phyloP scores from a whole-genome alignment of 2,113 vertebrate species.

The Peromyscus californicus region DNA sequence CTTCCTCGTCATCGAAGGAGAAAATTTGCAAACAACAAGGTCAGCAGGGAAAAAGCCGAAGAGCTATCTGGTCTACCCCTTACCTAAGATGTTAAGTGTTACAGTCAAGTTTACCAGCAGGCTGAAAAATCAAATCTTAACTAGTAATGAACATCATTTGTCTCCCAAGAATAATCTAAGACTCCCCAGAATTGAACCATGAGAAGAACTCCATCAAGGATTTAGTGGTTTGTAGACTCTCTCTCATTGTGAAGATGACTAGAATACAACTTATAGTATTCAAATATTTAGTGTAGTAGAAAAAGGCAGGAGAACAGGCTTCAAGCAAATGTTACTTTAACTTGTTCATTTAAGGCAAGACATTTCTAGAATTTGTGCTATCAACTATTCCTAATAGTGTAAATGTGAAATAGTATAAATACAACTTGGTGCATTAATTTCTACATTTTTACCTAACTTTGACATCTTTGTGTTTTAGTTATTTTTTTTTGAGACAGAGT shows the following conservation, averaged over 20 bases:
- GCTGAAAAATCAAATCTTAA: background rate
- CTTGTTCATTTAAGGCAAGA: constrained; percentile 19
- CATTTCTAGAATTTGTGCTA: background rate
- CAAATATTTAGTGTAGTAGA: constrained; percentile 42
- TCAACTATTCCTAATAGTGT: background rate
- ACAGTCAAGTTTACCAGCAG: background rate
- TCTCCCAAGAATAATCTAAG: constrained; percentile 1
- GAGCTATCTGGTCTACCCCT: background rate
- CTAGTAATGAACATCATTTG: background rate
- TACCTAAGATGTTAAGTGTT: background rate
- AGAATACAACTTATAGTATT: background rate
- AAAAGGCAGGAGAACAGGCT: background rate
- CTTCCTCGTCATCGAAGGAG: background rate
- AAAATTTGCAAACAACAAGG: background rate
- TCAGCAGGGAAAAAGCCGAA: background rate
- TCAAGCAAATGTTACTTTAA: background rate
- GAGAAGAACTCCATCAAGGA: background rate
- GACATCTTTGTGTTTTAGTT: background rate
- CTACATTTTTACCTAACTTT: background rate
- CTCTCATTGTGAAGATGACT: background rate
- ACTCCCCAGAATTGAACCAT: background rate
- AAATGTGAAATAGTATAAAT: background rate
- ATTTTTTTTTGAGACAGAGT: background rate
- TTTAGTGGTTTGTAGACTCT: background rate
- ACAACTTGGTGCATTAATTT: constrained; percentile 25